phyloP scores from a whole-genome alignment of 2,888 invertebrate genomes.

The Mechanitis mazaeus region DNA sequence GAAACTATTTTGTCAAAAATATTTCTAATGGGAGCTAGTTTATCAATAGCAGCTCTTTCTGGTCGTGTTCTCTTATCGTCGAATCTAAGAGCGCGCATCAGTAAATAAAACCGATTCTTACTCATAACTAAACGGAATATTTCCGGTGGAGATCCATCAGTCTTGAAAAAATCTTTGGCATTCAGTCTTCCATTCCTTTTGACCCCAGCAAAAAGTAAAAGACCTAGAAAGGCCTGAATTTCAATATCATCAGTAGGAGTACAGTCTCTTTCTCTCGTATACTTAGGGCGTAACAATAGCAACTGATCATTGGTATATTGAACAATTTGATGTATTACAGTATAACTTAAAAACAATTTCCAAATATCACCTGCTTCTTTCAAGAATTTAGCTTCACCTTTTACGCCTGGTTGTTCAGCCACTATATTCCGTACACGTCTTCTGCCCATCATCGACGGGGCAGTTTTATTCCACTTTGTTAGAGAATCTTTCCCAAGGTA shows the following conservation, averaged over 20 bases:
- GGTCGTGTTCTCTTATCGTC: constrained; percentile 16
- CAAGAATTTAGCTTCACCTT: constrained; percentile 9
- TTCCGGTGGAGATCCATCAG: constrained; percentile 25
- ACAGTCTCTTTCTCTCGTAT: constrained; percentile 22
- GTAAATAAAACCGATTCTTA: constrained; percentile 15
- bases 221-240: constrained; percentile 24
- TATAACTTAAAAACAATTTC: constrained; percentile 17
- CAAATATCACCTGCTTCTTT: constrained; percentile 20
- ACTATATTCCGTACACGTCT: constrained; percentile 14
- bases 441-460: constrained; percentile 7
- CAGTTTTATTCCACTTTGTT: constrained; percentile 19
- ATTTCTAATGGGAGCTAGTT: constrained; percentile 23
- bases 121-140: constrained; percentile 25
- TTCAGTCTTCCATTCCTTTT: constrained; percentile 20
- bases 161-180: constrained; percentile 25
- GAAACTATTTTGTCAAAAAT: constrained; percentile 24
- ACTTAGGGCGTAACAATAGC: constrained; percentile 8
- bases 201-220: constrained; percentile 27
- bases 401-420: constrained; percentile 8
- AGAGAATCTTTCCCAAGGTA: constrained; percentile 17
- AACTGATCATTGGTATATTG: constrained; percentile 20
- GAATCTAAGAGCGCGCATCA: constrained; percentile 23
- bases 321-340: constrained; percentile 11
- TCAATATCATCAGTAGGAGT: constrained; percentile 16
- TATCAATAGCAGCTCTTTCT: constrained; percentile 15